Evolutionary conservation across 2,888 invertebrate genomes (phyloP), one percentile per base, ranked within the genome.

Genomic region (Amaurobius ferox): DNA sequence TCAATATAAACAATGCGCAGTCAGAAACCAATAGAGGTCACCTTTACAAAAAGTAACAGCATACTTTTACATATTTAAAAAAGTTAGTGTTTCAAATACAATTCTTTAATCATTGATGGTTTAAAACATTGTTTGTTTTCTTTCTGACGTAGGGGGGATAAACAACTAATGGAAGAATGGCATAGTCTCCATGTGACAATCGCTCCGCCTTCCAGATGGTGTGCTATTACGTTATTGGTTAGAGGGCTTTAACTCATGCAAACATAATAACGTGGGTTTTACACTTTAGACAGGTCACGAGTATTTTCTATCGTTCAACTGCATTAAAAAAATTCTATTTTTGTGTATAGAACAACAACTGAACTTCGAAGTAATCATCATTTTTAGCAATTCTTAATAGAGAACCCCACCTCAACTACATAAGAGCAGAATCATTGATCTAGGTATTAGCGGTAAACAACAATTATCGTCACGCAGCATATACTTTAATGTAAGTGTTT

Each of bases 251-350:
- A 73, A 62, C 85, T 66, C 78, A 72, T 85, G 85, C 85, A 85
- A 85, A 85, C 85, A 85, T 78, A 85, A 85, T 85, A 85, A 85
- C 78, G 77, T 78, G 85, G 78, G 78, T 78, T 78, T 78, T 78
- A 72, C 30, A 72, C n/a, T 85, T 61, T 72, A 73, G 68, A 61
- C 78, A 85, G 76, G 83, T 83, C 83, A 83, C 83, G 83, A 83
- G 83, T 77, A 77, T 70, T 64, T 72, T 83, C 48, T 23, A 62
- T 29, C 16, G 5, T 11, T 16, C 16, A 32, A 19, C n/a, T 30
- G 30, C 64, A n/a, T 55, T 1, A 55, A 55, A 55, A 55, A 23
- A 23, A 16, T 44, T 44, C 6, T 48, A 67, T 61, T 80, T 30
- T 32, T 9, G 16, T 23, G 26, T 39, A 13, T 39, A n/a, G n/a